phyloP scores from a whole-genome alignment of 2,888 invertebrate genomes.

The Cyaniris semiargus region DNA sequence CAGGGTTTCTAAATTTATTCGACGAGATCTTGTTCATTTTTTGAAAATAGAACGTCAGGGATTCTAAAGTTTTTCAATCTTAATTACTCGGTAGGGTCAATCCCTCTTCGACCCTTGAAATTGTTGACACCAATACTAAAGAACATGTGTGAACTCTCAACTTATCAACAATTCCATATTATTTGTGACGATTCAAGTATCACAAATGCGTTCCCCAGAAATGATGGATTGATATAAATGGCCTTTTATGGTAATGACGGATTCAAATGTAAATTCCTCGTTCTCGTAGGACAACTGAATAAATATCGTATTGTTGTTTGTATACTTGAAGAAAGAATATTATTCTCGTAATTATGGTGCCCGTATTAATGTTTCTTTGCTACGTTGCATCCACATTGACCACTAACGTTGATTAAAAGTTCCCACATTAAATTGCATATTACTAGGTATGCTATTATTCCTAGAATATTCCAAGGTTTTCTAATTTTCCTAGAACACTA shows the following conservation, averaged over 20 bases:
- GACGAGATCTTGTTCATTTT: neutral
- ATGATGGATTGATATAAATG: slow-evolving; percentile 74
- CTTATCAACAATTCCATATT: slow-evolving; percentile 55
- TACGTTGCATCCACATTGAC: neutral
- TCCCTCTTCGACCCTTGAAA: slow-evolving; percentile 31
- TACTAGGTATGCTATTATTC: neutral
- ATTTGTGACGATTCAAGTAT: slow-evolving; percentile 70
- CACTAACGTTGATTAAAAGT: neutral
- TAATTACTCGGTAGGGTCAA: slow-evolving; percentile 19
- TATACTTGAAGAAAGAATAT: slow-evolving; percentile 25
- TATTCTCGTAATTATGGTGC: slow-evolving; percentile 6
- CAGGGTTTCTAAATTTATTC: neutral
- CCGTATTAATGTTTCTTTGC: slow-evolving; percentile 1
- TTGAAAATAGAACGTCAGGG: neutral
- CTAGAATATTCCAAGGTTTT: no score
- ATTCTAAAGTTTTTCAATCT: neutral
- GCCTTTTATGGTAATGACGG: slow-evolving; percentile 69
- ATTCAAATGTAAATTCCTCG: slow-evolving; percentile 73
- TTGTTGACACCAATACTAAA: slow-evolving; percentile 52
- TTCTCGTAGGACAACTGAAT: slow-evolving; percentile 64
- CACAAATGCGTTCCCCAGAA: slow-evolving; percentile 65
- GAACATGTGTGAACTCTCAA: slow-evolving; percentile 75
- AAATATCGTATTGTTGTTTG: slow-evolving; percentile 46
- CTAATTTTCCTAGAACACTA: neutral
- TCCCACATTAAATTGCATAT: neutral